Conservation (phyloP, 2,113 vertebrate genomes). For the Dinomys branickii region DNA sequence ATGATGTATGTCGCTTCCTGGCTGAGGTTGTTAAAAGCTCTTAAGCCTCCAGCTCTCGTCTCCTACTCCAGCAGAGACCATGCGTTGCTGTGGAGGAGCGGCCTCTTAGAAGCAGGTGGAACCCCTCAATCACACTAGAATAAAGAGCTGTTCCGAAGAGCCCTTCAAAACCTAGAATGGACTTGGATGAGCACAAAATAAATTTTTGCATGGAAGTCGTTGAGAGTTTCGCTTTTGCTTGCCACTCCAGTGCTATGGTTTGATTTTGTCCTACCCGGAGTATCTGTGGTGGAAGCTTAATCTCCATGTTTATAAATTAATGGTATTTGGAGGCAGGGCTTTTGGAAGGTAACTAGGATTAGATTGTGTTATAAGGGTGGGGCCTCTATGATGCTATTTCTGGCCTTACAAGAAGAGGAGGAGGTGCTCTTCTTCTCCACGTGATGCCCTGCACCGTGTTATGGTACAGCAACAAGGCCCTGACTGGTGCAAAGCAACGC, state of each 20-base stretch:
- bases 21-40: background rate
- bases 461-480: background rate
- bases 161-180: background rate
- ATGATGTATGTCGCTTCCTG: constrained; percentile 19
- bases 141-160: background rate
- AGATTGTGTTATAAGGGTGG: background rate
- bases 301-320: background rate
- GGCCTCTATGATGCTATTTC: background rate
- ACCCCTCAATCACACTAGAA: background rate
- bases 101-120: background rate
- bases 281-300: background rate
- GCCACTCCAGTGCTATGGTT: background rate
- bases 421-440: background rate
- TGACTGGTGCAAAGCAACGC: background rate
- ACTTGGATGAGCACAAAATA: background rate
- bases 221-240: background rate
- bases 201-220: background rate
- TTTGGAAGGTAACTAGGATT: background rate
- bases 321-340: background rate
- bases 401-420: background rate
- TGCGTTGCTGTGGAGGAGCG: background rate
- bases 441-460: background rate
- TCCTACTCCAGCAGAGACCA: background rate
- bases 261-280: background rate
- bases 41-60: background rate